Conservation (phyloP, 2,797 vertebrate species). For the Pelodytes ibericus region DNA sequence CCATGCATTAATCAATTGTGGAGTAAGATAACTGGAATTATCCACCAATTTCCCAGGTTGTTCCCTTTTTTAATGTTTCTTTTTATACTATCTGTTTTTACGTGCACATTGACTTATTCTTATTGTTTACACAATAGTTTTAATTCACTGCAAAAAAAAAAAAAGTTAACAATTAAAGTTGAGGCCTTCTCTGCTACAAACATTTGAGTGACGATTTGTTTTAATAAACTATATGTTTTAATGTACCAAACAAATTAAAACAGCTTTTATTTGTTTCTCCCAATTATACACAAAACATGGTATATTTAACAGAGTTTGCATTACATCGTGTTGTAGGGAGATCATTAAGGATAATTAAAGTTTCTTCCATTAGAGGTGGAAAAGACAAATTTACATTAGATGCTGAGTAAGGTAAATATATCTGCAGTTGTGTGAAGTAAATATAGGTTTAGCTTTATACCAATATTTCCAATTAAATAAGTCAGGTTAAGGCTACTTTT, state of each 20-base stretch:
- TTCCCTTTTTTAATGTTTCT: too few relatives aligned
- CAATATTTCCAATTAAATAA: conserved; percentile 13
- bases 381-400: conserved; percentile 5
- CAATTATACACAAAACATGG: not conserved
- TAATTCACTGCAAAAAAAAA: too few relatives aligned
- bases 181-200: too few relatives aligned
- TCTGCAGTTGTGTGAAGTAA: conserved; percentile 9
- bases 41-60: too few relatives aligned
- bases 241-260: not conserved
- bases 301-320: conserved; percentile 12
- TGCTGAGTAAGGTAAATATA: conserved; percentile 41
- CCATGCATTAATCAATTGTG: too few relatives aligned
- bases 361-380: conserved; percentile 24
- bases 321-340: conserved; percentile 21
- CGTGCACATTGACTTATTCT: too few relatives aligned
- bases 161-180: too few relatives aligned
- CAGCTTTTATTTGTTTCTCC: not conserved
- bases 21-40: too few relatives aligned
- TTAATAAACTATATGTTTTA: not conserved
- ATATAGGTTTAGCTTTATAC: conserved; percentile 1
- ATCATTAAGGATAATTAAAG: conserved; percentile 44
- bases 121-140: too few relatives aligned
- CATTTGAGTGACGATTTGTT: not conserved
- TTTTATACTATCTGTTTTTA: too few relatives aligned
- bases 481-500: conserved; percentile 22